These are phyloP conservation scores for Pardalotus punctatus DNA, from an alignment of 2,113 vertebrate genomes.

Conservation along the genomic window DNA sequence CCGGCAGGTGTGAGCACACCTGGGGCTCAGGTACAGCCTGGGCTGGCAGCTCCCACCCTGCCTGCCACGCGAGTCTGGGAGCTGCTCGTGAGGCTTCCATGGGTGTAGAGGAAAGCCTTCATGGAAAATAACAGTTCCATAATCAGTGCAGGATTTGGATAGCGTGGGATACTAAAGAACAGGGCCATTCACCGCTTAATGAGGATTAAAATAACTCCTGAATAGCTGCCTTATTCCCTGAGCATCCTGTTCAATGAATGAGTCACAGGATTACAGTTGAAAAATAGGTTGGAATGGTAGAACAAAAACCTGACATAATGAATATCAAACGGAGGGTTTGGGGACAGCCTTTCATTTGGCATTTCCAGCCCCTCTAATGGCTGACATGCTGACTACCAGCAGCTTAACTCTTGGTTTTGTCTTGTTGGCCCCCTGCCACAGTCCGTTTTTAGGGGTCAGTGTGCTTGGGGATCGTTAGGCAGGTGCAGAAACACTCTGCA, in stretches of 20 bases:
- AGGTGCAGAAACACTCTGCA: background rate
- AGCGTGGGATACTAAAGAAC: slow-evolving; percentile 14
- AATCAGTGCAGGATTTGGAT: background rate
- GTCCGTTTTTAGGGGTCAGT: background rate
- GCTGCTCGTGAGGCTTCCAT: background rate
- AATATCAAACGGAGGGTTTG: background rate
- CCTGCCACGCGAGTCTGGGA: background rate
- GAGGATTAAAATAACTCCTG: slow-evolving; percentile 67
- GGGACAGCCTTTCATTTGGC: background rate
- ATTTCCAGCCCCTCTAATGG: background rate
- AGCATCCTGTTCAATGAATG: slow-evolving; percentile 60
- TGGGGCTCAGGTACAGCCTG: background rate
- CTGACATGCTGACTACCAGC: background rate
- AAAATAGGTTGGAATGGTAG: slow-evolving; percentile 7
- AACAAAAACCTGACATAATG: slow-evolving; percentile 11
- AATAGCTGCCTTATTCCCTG: slow-evolving; percentile 55
- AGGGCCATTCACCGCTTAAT: slow-evolving; percentile 50
- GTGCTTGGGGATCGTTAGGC: background rate
- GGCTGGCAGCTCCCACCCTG: background rate
- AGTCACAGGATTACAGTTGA: slow-evolving; percentile 53
- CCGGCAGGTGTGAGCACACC: background rate
- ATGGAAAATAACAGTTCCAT: slow-evolving; percentile 37
- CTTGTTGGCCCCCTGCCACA: background rate
- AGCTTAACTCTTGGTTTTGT: background rate
- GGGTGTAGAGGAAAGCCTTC: background rate